Evolutionary conservation across 2,888 invertebrate species (phyloP).

Genomic region (Hirtodrosophila duncani): DNA sequence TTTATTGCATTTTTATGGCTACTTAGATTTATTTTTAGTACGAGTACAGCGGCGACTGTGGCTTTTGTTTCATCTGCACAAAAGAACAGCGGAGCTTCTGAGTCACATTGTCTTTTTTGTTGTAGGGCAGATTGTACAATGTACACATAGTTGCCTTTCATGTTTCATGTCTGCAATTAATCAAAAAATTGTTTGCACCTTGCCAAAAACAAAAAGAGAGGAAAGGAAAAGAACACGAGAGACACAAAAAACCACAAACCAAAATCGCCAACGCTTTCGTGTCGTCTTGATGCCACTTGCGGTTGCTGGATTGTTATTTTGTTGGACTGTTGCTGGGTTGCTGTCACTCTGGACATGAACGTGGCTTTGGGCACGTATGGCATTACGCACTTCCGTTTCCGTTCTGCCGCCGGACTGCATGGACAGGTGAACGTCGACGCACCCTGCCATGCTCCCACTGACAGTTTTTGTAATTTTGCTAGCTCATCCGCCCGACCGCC

Average conservation of each 20-base stretch:
- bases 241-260: constrained; percentile 4
- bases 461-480: constrained; percentile 40
- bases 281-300: no score
- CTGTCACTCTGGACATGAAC: no score
- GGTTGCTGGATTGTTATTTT: no score
- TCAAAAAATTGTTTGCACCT: constrained; percentile 62
- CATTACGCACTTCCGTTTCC: constrained; percentile 65
- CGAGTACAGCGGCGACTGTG: constrained; percentile 8
- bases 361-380: constrained; percentile 49
- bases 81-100: constrained; percentile 26
- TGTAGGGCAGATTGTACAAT: no score
- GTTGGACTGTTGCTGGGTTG: no score
- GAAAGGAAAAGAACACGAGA: background rate
- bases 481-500: constrained; percentile 32
- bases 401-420: constrained; percentile 12
- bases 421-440: constrained; percentile 7
- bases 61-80: constrained; percentile 55
- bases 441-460: background rate
- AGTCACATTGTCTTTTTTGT: constrained; percentile 13
- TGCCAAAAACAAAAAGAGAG: constrained; percentile 19
- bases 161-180: constrained; percentile 55
- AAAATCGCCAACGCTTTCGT: constrained; percentile 6
- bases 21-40: constrained; percentile 52
- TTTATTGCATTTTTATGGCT: constrained; percentile 63
- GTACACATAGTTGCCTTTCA: constrained; percentile 30